phyloP scores from a whole-genome alignment of 1,140 invertebrate species.

The Nylanderia fulva region DNA sequence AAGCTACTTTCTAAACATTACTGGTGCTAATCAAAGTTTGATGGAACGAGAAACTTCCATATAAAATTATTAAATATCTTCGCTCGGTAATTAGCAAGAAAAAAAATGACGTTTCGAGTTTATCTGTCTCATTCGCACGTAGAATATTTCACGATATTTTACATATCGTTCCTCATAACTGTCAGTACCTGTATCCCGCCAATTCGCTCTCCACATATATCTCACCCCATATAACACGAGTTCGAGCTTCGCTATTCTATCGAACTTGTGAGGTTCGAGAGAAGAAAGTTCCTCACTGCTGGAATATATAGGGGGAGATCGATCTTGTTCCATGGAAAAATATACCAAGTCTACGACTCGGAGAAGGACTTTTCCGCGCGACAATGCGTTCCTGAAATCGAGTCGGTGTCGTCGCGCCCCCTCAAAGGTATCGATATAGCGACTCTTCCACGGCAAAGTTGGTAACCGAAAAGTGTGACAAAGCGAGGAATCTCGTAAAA shows the following conservation, averaged over 20 bases:
- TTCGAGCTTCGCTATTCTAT: not conserved
- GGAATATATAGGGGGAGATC: constrained; percentile 1
- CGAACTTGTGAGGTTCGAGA: not conserved
- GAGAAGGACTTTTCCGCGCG: constrained; percentile 12
- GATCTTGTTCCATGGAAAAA: constrained; percentile 45
- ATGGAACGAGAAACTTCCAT: constrained; percentile 3
- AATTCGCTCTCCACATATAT: constrained; percentile 12
- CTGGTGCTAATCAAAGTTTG: not conserved
- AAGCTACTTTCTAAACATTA: constrained; percentile 16
- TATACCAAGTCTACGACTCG: not conserved
- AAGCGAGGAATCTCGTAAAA: constrained; percentile 68
- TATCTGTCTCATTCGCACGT: not conserved
- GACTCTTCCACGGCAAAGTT: constrained; percentile 54
- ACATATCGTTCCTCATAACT: not conserved
- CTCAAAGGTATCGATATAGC: constrained; percentile 62
- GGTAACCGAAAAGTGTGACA: constrained; percentile 70
- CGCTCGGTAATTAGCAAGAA: not conserved
- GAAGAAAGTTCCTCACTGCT: not conserved
- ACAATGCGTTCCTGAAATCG: constrained; percentile 61
- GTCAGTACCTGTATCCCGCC: not conserved
- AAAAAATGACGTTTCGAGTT: not conserved
- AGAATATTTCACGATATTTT: not conserved
- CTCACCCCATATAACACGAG: not conserved
- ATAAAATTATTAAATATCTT: constrained; percentile 47
- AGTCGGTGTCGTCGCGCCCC: constrained; percentile 50